Evolutionary conservation across 1,140 invertebrate genomes (phyloP), one percentile per base, ranked within the genome.

Genomic region (Papilio aristodemus): DNA sequence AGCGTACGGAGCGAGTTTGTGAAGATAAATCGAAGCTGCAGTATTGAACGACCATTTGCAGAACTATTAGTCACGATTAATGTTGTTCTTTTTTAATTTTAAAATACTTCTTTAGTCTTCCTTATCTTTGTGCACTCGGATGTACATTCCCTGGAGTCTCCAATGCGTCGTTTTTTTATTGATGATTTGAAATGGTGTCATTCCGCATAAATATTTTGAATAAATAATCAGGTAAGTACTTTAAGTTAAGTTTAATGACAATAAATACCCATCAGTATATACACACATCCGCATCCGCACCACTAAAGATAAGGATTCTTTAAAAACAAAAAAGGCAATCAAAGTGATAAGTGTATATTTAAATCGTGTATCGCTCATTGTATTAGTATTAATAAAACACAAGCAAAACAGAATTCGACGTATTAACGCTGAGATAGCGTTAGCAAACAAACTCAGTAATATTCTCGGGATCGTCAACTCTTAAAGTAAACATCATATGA

Each of bases 401-500:
- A 46, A 46, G 17, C 43, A 46, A 46, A 19, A 46, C 11, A 13
- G 17, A 41, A 41, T 43, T 17, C 41, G 7, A 19, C 7, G 43
- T 46, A 46, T 46, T 46, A 46, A 46, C 41, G 57, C 32, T 59
- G 58, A 37, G n/a, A 59, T 59, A 59, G 32, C 58, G n/a, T 37
- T 59, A 6, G 58, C 25, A 59, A 59, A 59, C 57, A 58, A 59
- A 59, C 58, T 59, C 13, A 6, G 27, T 59, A 36, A 59, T 59
- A 59, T 36, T 59, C 27, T 37, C 25, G 7, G 32, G n/a, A 14
- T 59, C 58, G n/a, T 17, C 58, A 32, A 59, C 58, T 59, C 25
- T 59, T 14, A 36, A 59, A 36, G 58, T 59, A 59, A 59, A 59
- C 27, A 57, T 57, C 17, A 59, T 59, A 59, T 59, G n/a, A 59